Percentiles rank a stretch among this genome's conserved stretches.
Conservation (phyloP, 2,797 vertebrate genomes). For the Australoheros facetus region DNA sequence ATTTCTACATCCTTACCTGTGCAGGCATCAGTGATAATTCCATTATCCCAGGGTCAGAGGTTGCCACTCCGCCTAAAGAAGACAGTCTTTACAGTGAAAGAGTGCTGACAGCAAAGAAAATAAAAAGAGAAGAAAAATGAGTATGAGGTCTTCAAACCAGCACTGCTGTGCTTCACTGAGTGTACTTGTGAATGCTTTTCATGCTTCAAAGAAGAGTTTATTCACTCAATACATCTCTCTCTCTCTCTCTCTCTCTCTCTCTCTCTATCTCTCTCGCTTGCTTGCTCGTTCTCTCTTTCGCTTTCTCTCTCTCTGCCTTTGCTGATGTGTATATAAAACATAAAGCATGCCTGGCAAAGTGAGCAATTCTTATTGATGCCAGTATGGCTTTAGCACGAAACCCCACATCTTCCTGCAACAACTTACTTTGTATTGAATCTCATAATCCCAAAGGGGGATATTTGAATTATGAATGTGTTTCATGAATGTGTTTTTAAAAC, state of each 20-base stretch:
- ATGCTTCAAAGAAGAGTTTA: constrained; percentile 59
- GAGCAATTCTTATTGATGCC: constrained; percentile 57
- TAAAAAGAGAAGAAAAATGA: neutral
- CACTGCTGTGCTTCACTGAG: constrained; percentile 30
- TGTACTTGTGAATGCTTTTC: constrained; percentile 50
- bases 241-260: constrained; percentile 13
- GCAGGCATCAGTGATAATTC: constrained; percentile 71
- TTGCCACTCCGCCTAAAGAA: constrained; percentile 10
- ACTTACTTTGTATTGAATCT: constrained; percentile 13
- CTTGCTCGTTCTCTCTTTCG: constrained; percentile 1
- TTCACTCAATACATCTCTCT: constrained; percentile 39
- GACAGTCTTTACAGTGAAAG: neutral
- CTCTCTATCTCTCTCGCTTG: neutral
- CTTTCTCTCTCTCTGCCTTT: constrained; percentile 11
- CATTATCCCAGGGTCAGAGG: constrained; percentile 57
- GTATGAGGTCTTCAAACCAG: neutral
- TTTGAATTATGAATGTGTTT: constrained; percentile 30
- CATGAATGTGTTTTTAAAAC: neutral
- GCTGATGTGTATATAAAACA: constrained; percentile 19
- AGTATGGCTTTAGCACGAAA: constrained; percentile 29
- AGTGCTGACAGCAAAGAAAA: neutral
- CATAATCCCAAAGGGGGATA: neutral
- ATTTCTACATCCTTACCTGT: constrained; percentile 61
- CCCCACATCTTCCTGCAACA: neutral
- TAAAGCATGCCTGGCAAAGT: constrained; percentile 25